phyloP scores from a whole-genome alignment of 2,113 vertebrate species.

The Callorhinus ursinus region DNA sequence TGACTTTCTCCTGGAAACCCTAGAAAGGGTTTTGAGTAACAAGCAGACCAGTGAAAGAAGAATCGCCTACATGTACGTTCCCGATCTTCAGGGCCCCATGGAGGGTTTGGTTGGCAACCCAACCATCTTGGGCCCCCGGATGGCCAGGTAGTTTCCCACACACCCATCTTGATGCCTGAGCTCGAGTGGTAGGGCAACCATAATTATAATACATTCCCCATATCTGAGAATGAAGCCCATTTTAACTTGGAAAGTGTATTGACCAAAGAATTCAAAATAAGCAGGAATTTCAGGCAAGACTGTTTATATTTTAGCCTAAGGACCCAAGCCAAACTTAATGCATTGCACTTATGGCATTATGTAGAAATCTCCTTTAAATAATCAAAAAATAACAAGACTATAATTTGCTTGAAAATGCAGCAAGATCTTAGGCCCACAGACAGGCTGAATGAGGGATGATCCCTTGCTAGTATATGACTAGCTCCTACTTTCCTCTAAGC shows the following conservation, averaged over 20 bases:
- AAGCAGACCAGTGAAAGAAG: not conserved
- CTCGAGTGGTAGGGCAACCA: accelerated
- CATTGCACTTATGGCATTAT: accelerated
- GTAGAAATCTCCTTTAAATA: not conserved
- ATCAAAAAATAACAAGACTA: not conserved
- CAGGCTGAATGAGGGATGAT: not conserved
- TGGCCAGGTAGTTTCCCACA: accelerated
- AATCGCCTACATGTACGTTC: not conserved
- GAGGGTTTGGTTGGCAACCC: too few relatives aligned
- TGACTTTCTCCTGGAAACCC: not conserved
- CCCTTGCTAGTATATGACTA: too few relatives aligned
- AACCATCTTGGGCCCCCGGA: accelerated
- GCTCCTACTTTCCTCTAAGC: accelerated
- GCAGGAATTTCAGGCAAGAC: not conserved
- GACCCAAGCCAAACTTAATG: not conserved
- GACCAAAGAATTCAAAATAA: not conserved
- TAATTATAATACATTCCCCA: accelerated
- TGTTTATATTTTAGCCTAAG: not conserved
- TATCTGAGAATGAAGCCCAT: accelerated
- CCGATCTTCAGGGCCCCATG: not conserved
- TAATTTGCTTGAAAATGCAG: not conserved
- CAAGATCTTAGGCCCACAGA: not conserved
- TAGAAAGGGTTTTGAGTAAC: not conserved
- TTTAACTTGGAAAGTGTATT: not conserved
- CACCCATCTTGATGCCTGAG: accelerated